Evolutionary conservation across 2,113 vertebrate genomes (phyloP).

Genomic region (Lepisosteus oculatus): DNA sequence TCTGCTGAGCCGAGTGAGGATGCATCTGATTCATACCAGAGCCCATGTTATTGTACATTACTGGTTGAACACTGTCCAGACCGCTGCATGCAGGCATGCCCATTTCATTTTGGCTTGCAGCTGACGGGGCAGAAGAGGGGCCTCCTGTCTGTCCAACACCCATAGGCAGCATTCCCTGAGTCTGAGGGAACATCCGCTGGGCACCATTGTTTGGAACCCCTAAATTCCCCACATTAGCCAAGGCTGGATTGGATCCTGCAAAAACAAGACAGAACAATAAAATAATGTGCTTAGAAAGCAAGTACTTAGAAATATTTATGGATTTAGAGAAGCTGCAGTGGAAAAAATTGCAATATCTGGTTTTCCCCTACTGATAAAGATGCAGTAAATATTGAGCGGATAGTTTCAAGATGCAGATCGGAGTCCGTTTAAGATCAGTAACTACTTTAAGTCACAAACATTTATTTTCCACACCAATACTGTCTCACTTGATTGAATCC

Average conservation of each 20-base stretch:
- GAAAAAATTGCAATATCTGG: too few species aligned
- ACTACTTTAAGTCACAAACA: too few species aligned
- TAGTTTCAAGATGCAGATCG: too few species aligned
- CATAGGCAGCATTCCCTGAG: slow-evolving; percentile 81
- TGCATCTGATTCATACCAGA: slow-evolving; percentile 68
- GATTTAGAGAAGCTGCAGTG: too few species aligned
- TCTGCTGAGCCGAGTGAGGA: slow-evolving; percentile 54
- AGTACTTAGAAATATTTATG: neutral
- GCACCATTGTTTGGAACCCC: slow-evolving; percentile 70
- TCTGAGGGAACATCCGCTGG: slow-evolving; percentile 84
- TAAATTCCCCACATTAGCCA: slow-evolving; percentile 74
- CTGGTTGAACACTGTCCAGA: slow-evolving; percentile 76
- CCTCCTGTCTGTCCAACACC: slow-evolving; percentile 69
- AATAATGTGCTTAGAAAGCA: neutral
- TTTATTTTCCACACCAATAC: too few species aligned
- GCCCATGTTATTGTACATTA: slow-evolving; percentile 73
- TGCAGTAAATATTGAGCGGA: too few species aligned
- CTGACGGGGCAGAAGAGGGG: slow-evolving; percentile 59
- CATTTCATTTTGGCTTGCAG: slow-evolving; percentile 74
- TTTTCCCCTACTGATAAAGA: too few species aligned
- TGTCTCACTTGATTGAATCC: too few species aligned
- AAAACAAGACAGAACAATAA: slow-evolving; percentile 21
- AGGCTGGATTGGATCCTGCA: slow-evolving; percentile 76
- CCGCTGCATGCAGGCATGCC: slow-evolving; percentile 71
- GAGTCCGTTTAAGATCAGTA: too few species aligned